These are phyloP conservation scores for Trachops cirrhosus DNA, from an alignment of 2,797 vertebrate species.

Conservation along the genomic window DNA sequence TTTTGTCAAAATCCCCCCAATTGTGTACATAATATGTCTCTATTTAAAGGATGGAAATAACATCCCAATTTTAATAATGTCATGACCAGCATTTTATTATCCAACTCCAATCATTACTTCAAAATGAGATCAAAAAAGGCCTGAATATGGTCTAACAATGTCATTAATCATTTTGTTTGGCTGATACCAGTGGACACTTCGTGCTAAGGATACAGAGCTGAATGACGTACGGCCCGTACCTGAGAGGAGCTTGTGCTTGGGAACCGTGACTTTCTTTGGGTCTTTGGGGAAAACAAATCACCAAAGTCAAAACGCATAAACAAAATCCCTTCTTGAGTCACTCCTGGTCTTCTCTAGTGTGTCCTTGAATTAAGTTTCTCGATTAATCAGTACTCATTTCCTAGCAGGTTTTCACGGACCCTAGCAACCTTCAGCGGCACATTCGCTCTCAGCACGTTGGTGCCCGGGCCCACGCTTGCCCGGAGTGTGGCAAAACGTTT, in stretches of 20 bases:
- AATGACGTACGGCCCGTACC: background rate
- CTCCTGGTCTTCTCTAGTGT: slow-evolving; percentile 68
- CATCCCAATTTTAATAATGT: background rate
- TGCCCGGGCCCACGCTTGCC: slow-evolving; percentile 97
- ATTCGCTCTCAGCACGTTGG: slow-evolving; percentile 99
- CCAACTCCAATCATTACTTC: background rate
- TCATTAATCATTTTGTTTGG: background rate
- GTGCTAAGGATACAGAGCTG: background rate
- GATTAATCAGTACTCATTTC: slow-evolving; percentile 91
- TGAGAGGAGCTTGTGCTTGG: background rate
- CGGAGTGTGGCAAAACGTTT: slow-evolving; percentile 99
- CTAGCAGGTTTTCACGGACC: slow-evolving; percentile 99
- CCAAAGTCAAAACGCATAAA: background rate
- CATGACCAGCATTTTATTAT: background rate
- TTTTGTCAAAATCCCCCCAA: background rate
- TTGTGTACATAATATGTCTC: background rate
- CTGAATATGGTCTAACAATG: background rate
- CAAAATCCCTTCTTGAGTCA: slow-evolving; percentile 25
- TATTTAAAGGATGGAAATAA: background rate
- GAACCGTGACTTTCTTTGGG: background rate
- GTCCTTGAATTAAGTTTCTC: slow-evolving; percentile 77
- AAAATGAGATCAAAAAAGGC: background rate
- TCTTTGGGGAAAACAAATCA: background rate
- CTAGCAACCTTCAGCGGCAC: slow-evolving; percentile 99
- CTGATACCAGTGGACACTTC: background rate